These are phyloP conservation scores for Cotesia congregata DNA, from an alignment of 2,888 invertebrate genomes.

Conservation along the genomic window DNA sequence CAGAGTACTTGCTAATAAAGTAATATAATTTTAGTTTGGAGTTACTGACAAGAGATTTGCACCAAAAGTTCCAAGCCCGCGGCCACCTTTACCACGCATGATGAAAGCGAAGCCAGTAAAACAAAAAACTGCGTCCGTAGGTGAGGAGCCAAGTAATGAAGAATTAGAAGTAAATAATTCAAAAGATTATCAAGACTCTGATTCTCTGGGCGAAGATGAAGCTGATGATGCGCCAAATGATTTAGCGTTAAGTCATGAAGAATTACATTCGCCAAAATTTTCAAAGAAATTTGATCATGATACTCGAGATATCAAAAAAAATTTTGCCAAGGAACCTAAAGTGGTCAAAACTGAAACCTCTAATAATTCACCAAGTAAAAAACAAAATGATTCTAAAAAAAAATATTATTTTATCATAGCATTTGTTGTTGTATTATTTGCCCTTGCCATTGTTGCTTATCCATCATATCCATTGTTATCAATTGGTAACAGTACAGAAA, in stretches of 20 bases:
- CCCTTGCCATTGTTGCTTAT: background rate
- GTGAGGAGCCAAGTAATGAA: background rate
- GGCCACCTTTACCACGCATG: conserved; percentile 36
- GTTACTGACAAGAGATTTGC: background rate
- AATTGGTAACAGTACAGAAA: background rate
- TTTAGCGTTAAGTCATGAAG: background rate
- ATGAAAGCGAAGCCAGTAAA: background rate
- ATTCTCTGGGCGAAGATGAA: background rate
- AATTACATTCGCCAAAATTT: background rate
- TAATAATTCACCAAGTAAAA: too few species aligned
- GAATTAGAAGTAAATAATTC: background rate
- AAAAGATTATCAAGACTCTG: background rate
- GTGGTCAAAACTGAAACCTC: too few species aligned
- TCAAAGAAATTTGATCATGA: conserved; percentile 2
- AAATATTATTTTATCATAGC: too few species aligned
- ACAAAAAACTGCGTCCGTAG: background rate
- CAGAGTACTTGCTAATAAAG: background rate
- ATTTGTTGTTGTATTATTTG: too few species aligned
- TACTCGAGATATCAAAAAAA: background rate
- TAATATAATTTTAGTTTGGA: background rate
- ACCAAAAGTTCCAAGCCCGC: conserved; percentile 28
- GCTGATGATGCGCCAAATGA: conserved; percentile 2
- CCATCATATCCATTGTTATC: background rate
- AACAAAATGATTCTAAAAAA: too few species aligned
- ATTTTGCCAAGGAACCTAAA: too few species aligned